Base-by-base conservation (phyloP, 1,140 invertebrate genomes). In the Zaprionus gabonicus region DNA sequence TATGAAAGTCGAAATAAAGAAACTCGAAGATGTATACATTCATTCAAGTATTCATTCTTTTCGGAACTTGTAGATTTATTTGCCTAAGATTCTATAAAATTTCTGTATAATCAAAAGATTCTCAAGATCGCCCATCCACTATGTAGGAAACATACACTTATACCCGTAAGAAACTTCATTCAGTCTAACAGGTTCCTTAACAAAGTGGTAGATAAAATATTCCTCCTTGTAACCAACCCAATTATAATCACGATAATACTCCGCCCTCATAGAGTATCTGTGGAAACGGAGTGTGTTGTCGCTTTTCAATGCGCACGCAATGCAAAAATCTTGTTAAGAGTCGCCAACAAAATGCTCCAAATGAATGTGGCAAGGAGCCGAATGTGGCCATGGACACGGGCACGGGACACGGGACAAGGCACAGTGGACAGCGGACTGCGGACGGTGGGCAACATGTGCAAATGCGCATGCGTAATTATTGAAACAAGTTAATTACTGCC, bases 401-500 rank as follows among this genome's bases (percentile, higher is more conserved):
- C 31, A 31, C 31, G 31, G 44, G 34, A 23, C 56, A 58, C 10
- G 41, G 41, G 2, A 46, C 41, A 20, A 10, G 7, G 28, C 5
- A 20, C 38, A 15, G 4, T 31, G 58, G 17, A 36, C 56, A 46
- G 53, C 31, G 28, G 71, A 53, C 31, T 55, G 41, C 62, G 51
- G 68, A 17, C 67, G 72, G 65, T 60, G 46, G 51, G 73, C 73
- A 87, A 90, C 85, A 90, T 90, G 85, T 90, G 85, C 85, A 90
- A 85, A 90, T 90, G 82, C 71, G 85, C 79, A 91, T 90, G 85
- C 86, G 85, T 90, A 90, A 90, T 90, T 90, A 90, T 90, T 90
- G 85, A 82, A 90, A 90, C 85, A 90, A 90, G 85, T 90, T 90
- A 90, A 90, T 90, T 90, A 90, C 85, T 91, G 86, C 46, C 46